Evolutionary conservation across 37 sponge, comb jelly and placozoan species (phyloP).

Genomic region (Aphrocallistes beatrix): DNA sequence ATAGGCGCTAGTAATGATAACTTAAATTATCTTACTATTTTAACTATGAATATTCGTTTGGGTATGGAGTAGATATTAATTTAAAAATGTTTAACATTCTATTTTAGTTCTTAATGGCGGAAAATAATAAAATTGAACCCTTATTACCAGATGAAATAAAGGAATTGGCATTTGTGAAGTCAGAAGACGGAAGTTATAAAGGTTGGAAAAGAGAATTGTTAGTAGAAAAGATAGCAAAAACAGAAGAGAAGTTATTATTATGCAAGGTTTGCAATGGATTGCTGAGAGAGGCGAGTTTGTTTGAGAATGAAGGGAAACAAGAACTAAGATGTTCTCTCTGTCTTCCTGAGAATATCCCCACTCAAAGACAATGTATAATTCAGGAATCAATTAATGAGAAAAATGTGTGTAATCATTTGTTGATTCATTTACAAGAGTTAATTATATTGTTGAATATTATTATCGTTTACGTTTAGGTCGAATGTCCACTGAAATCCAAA

Average conservation of each 20-base stretch:
- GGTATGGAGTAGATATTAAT: too few species aligned
- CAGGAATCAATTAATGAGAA: not conserved
- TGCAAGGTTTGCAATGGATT: not conserved
- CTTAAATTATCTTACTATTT: too few species aligned
- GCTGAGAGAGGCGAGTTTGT: not conserved
- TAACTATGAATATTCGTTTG: too few species aligned
- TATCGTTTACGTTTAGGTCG: not conserved
- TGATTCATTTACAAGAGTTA: too few species aligned
- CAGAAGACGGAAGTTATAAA: not conserved
- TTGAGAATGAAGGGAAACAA: not conserved
- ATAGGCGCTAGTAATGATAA: too few species aligned
- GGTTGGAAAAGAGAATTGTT: slow-evolving; percentile 7
- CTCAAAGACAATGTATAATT: not conserved
- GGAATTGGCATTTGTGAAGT: not conserved
- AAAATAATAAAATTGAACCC: too few species aligned
- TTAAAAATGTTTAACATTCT: too few species aligned
- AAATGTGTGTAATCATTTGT: too few species aligned
- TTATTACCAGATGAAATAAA: too few species aligned
- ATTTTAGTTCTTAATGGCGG: too few species aligned
- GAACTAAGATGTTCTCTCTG: not conserved
- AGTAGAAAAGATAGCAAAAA: not conserved
- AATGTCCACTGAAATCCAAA: not conserved
- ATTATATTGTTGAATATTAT: too few species aligned
- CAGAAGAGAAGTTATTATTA: not conserved
- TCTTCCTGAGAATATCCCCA: not conserved